Evolutionary conservation across 2,888 invertebrate genomes (phyloP).

Genomic region (Heteromurus nitidus): DNA sequence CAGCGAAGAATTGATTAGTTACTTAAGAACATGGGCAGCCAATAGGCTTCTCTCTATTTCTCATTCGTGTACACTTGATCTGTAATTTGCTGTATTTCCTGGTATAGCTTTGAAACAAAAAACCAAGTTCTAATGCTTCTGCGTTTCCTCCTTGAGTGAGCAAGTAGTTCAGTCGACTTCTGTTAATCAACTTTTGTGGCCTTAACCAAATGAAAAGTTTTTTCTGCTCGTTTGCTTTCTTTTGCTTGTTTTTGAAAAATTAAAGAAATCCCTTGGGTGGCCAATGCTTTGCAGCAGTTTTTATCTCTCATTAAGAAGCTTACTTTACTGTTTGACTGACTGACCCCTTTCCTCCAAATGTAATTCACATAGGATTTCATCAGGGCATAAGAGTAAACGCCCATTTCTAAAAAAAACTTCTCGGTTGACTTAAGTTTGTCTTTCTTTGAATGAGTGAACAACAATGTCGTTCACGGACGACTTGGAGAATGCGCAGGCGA

Average conservation of each 20-base stretch:
- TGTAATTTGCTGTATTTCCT: not conserved
- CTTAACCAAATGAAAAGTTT: constrained; percentile 37
- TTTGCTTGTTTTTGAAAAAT: constrained; percentile 24
- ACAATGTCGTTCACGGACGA: too few relatives aligned
- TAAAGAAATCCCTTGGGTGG: constrained; percentile 21
- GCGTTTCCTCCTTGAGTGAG: constrained; percentile 5
- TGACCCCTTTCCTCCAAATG: not conserved
- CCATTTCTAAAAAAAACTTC: too few relatives aligned
- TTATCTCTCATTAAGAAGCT: constrained; percentile 27
- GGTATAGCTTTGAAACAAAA: not conserved
- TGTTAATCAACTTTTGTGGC: constrained; percentile 36
- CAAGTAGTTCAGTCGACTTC: constrained; percentile 12
- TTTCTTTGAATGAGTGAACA: too few relatives aligned
- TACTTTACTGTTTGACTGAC: not conserved
- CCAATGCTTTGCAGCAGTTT: constrained; percentile 17
- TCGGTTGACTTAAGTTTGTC: too few relatives aligned
- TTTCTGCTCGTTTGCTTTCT: not conserved
- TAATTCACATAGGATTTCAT: too few relatives aligned
- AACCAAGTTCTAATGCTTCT: not conserved
- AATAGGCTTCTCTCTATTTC: not conserved
- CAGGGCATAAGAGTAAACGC: too few relatives aligned
- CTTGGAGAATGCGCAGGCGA: too few relatives aligned
- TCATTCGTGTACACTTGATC: not conserved
- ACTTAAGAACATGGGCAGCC: not conserved
- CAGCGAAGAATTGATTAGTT: not conserved